Evolutionary conservation across 2,888 invertebrate genomes (phyloP), one percentile per base, ranked within the genome.

Genomic region (Maniola hyperantus): DNA sequence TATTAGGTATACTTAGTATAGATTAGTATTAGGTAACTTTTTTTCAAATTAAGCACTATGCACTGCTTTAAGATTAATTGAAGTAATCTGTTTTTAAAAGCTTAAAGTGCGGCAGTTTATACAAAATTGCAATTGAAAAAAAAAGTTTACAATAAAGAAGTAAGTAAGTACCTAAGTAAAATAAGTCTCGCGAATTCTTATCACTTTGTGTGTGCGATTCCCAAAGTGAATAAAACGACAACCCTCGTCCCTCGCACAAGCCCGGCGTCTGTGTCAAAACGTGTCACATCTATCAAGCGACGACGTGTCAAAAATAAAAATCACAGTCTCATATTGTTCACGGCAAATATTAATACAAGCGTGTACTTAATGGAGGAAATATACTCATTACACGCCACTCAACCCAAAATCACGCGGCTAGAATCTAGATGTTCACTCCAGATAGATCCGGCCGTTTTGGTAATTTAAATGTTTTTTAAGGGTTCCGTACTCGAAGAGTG

Each of bases 281-380:
- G 55, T 57, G 42, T 57, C 57, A 59, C 68, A 68, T 66, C 59
- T 66, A 62, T 65, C 65, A 63, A 34, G 57, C 42, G 59, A 34
- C 46, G 46, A 68, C 67, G 67, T 65, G 69, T 58, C 61, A 44
- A 54, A 67, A 63, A 70, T 63, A 67, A 65, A 65, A 69, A 67
- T 65, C 62, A 65, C 62, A 42, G 67, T 60, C 50, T 46, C 67
- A 65, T 60, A 65, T 65, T 63, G 55, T 65, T 65, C 42, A 26
- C 44, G 36, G 54, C 48, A 55, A 50, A 67, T 63, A 67, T 58
- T 60, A 64, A 50, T 42, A 62, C n/a, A 26, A 26, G 11, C 11
- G 11, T 5, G 20, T 26, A 51, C 48, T 18, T 48, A 48, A 48
- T n/a, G 18, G 18, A 2, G 18, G 48, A 48, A 48, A 48, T 18